Base-by-base conservation (phyloP, 2,888 invertebrate genomes). In the Caenorhabditis sp. region DNA sequence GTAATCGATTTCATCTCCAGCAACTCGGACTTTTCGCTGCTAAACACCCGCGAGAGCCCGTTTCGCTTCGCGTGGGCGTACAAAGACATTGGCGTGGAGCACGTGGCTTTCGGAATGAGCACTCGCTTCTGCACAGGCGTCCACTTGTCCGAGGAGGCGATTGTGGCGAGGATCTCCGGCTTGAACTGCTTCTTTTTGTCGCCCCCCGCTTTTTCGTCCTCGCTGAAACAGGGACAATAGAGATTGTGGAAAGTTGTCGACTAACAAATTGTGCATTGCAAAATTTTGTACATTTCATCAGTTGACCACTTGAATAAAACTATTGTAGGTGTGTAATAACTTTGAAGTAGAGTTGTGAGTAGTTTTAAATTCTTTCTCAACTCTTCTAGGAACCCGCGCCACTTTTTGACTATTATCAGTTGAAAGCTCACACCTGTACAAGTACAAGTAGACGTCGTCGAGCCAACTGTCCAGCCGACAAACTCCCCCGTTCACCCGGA, bases 11-110 rank as follows among this genome's bases (percentile, higher is more conserved):
- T n/a, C 27, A 68, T n/a, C 20, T 48, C n/a, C 1, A 17, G 32
- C 13, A 75, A 17, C 20, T 75, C 68, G 3, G 75, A 48, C 32
- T 75, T 75, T 11, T 75, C 75, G 20, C 70, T 61, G 30, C 41
- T 24, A 35, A 26, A 73, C 7, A 73, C 3, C 3, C 73, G 52
- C 13, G 20, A 17, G 9, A 75, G 37, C 1, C 61, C 74, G 7
- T 46, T 11, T 8, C 32, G 6, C 24, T 61, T 61, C 9, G 74
- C 20, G n/a, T 61, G 53, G n/a, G 66, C n/a, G 9, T 15, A 52
- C 13, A 75, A 61, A 1, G 63, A 63, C 8, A 75, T 45, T 1
- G 75, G 75, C 7, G 37, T 39, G 1, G 75, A 70, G 2, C 43
- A 58, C 6, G 70, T 52, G 22, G 41, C 50, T 27, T 63, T 56